A percentile compares a stretch with the other conserved stretches of the same genome.
Evolutionary conservation across 2,888 invertebrate species (phyloP).

Genomic region (Euplagia quadripunctaria): DNA sequence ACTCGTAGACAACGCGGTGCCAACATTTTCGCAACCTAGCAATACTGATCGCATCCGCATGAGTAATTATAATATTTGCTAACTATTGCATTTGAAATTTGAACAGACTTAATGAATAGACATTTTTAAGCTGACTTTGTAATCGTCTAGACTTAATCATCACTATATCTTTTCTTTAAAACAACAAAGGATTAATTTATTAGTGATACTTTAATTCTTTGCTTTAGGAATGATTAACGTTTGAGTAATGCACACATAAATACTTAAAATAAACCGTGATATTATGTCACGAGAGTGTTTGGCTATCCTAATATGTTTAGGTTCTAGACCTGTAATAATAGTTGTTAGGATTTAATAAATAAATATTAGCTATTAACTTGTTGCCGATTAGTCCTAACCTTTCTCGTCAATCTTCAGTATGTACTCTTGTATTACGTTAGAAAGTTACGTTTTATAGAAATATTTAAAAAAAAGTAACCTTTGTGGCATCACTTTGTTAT

Average conservation of each 20-base stretch:
- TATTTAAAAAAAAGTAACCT: too few species aligned
- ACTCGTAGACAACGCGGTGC: slow-evolving; percentile 18
- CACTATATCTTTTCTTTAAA: slow-evolving; percentile 2
- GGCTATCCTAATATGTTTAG: too few species aligned
- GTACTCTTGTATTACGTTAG: too few species aligned
- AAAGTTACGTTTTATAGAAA: too few species aligned
- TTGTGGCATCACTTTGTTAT: too few species aligned
- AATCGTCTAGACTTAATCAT: slow-evolving; percentile 18
- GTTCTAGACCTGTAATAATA: too few species aligned
- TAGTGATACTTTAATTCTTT: not conserved
- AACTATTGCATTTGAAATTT: slow-evolving; percentile 18
- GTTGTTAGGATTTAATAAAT: too few species aligned
- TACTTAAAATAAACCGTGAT: not conserved
- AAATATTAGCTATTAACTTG: not conserved
- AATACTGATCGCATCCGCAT: slow-evolving; percentile 1
- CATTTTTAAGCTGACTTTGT: slow-evolving; percentile 2
- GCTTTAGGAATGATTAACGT: not conserved
- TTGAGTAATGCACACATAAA: not conserved
- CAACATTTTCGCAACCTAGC: slow-evolving; percentile 2
- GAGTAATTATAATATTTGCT: slow-evolving; percentile 17
- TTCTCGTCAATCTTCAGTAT: too few species aligned
- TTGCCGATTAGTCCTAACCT: too few species aligned
- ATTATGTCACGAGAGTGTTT: not conserved
- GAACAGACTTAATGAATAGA: slow-evolving; percentile 8
- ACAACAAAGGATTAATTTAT: slow-evolving; percentile 3